These are phyloP conservation scores for Mionectes olivaceus DNA, from an alignment of 2,797 vertebrate genomes.

Conservation along the genomic window DNA sequence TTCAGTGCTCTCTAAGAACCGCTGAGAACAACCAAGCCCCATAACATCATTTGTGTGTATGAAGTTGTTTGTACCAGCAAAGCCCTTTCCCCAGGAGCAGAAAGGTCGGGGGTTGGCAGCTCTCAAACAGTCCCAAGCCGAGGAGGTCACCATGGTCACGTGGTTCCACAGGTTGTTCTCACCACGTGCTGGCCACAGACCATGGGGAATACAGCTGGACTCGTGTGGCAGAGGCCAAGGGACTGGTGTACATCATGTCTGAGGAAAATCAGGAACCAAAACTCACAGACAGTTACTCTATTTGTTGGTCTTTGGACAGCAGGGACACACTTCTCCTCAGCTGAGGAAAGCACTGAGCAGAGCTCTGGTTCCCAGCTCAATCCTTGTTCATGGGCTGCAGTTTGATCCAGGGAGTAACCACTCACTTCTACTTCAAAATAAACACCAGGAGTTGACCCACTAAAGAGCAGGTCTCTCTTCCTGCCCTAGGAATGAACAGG, in stretches of 20 bases:
- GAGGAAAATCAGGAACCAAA: not conserved
- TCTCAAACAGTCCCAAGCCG: not conserved
- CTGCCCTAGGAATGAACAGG: not conserved
- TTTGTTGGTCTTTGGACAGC: not conserved
- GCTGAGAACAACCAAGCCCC: not conserved
- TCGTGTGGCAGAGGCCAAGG: not conserved
- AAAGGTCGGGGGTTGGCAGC: not conserved
- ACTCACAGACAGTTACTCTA: not conserved
- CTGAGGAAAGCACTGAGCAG: not conserved
- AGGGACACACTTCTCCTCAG: not conserved
- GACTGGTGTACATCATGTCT: rapidly evolving
- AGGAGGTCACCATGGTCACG: not conserved
- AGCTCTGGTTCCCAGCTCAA: not conserved
- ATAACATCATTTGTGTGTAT: rapidly evolving
- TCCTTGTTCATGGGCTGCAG: not conserved
- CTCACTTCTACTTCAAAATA: not conserved
- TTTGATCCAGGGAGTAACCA: not conserved
- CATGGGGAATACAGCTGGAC: not conserved
- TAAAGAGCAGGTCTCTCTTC: not conserved
- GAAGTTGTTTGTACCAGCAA: not conserved
- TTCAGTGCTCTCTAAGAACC: not conserved
- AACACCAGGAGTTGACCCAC: not conserved
- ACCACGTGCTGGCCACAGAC: not conserved
- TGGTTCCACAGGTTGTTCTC: not conserved
- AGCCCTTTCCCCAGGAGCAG: not conserved